These are phyloP conservation scores for Pituophis catenifer DNA, from an alignment of 2,113 vertebrate species.

Conservation along the genomic window DNA sequence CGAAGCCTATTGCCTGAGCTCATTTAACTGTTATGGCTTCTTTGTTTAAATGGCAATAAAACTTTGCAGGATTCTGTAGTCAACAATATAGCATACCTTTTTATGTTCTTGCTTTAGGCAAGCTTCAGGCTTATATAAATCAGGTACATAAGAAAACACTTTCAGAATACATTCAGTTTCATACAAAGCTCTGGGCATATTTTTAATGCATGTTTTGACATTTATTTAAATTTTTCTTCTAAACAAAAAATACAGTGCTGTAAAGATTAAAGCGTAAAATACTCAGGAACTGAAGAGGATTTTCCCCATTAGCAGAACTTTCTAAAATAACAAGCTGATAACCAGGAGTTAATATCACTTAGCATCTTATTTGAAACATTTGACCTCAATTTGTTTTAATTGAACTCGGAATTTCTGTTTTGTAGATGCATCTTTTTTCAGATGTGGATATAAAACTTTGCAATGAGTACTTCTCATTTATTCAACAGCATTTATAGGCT, in stretches of 20 bases:
- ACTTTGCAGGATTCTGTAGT: constrained; percentile 79
- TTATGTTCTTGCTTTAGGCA: constrained; percentile 76
- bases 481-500: neutral
- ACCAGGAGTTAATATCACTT: constrained; percentile 18
- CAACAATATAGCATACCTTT: constrained; percentile 76
- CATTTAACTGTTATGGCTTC: constrained; percentile 83
- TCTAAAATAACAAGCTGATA: constrained; percentile 26
- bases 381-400: neutral
- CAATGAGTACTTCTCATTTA: neutral
- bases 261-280: constrained; percentile 46
- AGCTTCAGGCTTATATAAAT: constrained; percentile 71
- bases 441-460: neutral
- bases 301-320: neutral
- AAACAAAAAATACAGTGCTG: constrained; percentile 39
- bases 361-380: constrained; percentile 13
- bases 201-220: constrained; percentile 62
- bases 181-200: constrained; percentile 54
- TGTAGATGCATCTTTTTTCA: neutral
- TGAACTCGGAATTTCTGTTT: neutral
- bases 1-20: constrained; percentile 81
- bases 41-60: constrained; percentile 87
- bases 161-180: constrained; percentile 66
- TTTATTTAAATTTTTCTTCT: constrained; percentile 62
- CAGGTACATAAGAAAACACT: constrained; percentile 63
- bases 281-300: constrained; percentile 22